Evolutionary conservation across 92 coral and sea anemone genomes (phyloP).

Genomic region (Bergia sp.): DNA sequence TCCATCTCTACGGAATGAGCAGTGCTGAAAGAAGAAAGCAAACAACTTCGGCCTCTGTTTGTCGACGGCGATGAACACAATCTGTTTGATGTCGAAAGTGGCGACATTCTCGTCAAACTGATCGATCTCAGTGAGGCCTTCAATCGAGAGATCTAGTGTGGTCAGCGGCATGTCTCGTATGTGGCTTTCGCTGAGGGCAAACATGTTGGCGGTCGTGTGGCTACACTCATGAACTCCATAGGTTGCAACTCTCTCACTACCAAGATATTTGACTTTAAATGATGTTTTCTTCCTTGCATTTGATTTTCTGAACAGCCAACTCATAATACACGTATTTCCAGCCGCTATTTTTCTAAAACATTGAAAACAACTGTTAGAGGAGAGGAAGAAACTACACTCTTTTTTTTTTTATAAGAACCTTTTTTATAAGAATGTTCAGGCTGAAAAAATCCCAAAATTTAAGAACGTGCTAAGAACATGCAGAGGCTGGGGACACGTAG

Average conservation of each 20-base stretch:
- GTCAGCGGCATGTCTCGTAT: neutral
- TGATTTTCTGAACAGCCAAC: neutral
- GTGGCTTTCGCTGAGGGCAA: neutral
- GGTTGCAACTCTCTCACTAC: neutral
- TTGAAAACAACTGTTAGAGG: too few species aligned
- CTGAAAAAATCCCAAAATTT: too few species aligned
- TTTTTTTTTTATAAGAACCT: too few species aligned
- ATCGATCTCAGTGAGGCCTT: neutral
- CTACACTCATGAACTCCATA: neutral
- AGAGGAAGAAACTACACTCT: too few species aligned
- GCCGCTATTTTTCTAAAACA: neutral
- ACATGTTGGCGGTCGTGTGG: neutral
- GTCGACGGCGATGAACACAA: constrained; percentile 16
- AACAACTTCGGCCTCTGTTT: constrained; percentile 8
- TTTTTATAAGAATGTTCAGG: too few species aligned
- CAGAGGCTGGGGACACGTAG: too few species aligned
- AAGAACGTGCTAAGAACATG: too few species aligned
- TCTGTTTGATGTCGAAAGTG: neutral
- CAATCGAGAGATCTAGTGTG: neutral
- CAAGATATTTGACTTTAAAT: constrained; percentile 16
- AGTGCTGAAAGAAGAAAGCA: neutral
- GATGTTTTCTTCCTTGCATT: neutral
- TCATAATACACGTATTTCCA: neutral
- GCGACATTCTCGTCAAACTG: neutral
- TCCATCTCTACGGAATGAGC: neutral